phyloP scores from a whole-genome alignment of 2,113 vertebrate genomes.

The Orcinus orca region DNA sequence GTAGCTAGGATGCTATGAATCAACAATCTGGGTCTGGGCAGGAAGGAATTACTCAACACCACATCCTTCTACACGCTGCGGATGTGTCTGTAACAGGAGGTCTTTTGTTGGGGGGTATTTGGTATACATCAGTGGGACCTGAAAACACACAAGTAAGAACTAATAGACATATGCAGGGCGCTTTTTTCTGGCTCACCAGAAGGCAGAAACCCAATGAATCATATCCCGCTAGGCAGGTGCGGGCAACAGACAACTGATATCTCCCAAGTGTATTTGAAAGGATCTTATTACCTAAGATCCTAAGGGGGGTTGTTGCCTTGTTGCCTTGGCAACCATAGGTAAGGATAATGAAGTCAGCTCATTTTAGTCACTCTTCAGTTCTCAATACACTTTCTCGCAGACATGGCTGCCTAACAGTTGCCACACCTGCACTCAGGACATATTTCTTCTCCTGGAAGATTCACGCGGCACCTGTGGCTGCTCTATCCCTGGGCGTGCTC shows the following conservation, averaged over 20 bases:
- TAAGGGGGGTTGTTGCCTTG: slow-evolving; percentile 52
- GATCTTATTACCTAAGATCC: slow-evolving; percentile 58
- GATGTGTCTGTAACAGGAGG: background rate
- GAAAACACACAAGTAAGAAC: background rate
- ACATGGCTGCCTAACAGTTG: background rate
- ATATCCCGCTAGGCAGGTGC: background rate
- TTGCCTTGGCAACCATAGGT: slow-evolving; percentile 57
- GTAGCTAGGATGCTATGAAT: background rate
- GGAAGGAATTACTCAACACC: background rate
- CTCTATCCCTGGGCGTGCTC: background rate
- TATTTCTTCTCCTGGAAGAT: background rate
- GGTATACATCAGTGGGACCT: background rate
- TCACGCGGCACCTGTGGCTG: background rate
- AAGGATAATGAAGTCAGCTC: slow-evolving; percentile 50
- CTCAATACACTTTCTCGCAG: background rate
- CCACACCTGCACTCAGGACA: background rate
- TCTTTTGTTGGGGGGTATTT: background rate
- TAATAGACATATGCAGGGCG: background rate
- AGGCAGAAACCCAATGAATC: slow-evolving; percentile 5
- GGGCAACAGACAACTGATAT: background rate
- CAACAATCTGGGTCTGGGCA: background rate
- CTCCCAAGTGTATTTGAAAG: slow-evolving; percentile 52
- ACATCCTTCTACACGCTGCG: background rate
- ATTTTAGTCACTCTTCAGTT: slow-evolving; percentile 11
- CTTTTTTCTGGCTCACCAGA: background rate